Evolutionary conservation across 2,888 invertebrate species (phyloP), one percentile per base, ranked within the genome.

Genomic region (Automeris io): DNA sequence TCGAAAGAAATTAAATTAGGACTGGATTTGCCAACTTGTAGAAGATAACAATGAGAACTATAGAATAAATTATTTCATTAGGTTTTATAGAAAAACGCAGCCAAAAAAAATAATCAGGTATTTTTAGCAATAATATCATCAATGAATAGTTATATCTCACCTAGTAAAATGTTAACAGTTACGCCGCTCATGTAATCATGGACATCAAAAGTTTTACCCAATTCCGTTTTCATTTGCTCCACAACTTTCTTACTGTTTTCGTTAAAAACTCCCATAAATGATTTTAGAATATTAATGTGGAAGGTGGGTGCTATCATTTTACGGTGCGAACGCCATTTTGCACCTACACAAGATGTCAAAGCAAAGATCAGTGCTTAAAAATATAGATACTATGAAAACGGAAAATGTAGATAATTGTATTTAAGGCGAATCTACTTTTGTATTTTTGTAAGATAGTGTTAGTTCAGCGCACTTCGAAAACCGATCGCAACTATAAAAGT

Each of bases 241-340:
- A 93, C 91, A 0, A 93, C 92, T 22, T 89, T 88, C 37, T 80
- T 87, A 31, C 93, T 92, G 72, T 94, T 94, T 5, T 90, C 89
- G 44, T 94, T 94, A 71, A 95, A 95, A 0, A 93, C 81, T 33
- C 90, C 90, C 44, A 95, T 89, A 63, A 95, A 95, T 1, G 93
- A 92, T 75, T 94, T 95, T 23, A 95, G 74, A 1, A 94, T 92
- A 64, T 93, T 93, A 61, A 93, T 88, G 61, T 93, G 93, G 87
- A 94, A 94, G 26, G 93, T 92, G 9, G 94, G 94, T 0, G 93
- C 93, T 40, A 94, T 94, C 60, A 94, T 87, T 81, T 93, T 93
- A 38, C 94, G 88, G 62, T 94, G 93, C 1, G 91, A 89, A 18
- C 91, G 88, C 93, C 94, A 94, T 83, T 92, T 92, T 39, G 89